A percentile compares a stretch with the other conserved stretches of the same genome.
Conservation (phyloP, 2,888 invertebrate species). For the Dilophus febrilis region DNA sequence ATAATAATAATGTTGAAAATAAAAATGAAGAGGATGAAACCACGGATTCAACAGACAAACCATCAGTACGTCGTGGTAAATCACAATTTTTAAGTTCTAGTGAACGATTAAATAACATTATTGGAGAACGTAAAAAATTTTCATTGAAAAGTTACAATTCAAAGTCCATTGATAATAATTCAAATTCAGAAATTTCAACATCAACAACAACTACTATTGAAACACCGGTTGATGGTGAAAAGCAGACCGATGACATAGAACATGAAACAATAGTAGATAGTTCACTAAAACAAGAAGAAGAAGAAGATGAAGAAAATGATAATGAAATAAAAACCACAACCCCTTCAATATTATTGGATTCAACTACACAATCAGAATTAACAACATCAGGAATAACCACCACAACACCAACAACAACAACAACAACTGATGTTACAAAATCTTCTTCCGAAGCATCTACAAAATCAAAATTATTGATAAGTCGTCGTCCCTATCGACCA, state of each 20-base stretch:
- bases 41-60: background rate
- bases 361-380: no score
- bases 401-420: background rate
- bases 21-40: background rate
- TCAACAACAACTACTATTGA: slow-evolving; percentile 2
- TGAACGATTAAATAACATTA: no score
- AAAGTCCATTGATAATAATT: background rate
- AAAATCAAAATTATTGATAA: slow-evolving; percentile 8
- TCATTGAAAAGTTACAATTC: background rate
- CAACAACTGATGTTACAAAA: background rate
- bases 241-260: no score
- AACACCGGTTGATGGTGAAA: slow-evolving; percentile 1
- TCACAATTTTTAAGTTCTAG: no score
- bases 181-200: background rate
- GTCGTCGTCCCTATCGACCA: slow-evolving; percentile 13
- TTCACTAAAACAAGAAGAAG: background rate
- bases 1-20: background rate
- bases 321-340: background rate
- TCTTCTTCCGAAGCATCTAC: slow-evolving; percentile 9
- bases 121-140: no score
- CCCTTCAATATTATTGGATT: no score
- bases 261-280: no score
- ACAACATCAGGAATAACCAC: no score
- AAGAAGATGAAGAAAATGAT: slow-evolving; percentile 5
- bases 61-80: no score